Evolutionary conservation across 2,113 vertebrate species (phyloP), one percentile per base, ranked within the genome.

Genomic region (Xyliphius kryptos): DNA sequence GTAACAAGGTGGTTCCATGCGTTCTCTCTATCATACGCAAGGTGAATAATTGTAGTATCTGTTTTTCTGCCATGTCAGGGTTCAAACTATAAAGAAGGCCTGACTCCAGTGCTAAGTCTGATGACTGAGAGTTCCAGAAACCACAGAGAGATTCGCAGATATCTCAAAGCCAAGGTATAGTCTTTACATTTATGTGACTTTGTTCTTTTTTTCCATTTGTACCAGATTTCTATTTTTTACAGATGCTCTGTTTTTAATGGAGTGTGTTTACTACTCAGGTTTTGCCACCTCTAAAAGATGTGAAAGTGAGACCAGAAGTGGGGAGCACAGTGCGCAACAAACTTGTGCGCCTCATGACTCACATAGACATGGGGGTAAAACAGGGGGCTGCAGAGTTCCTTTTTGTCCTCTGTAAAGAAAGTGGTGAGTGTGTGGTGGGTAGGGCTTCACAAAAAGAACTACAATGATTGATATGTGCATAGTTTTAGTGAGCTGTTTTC

Each of bases 391-490:
- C 92, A 49, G 96, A 98, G 81, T 97, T 98, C 70, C 89, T 98
- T 55, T 97, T 97, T 36, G 96, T 98, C 44, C 92, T 98, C 67
- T 98, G 96, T 80, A 98, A 98, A 82, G 96, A 98, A 72, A 92
- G 91, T 77, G 95, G 96, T 98, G 85, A 81, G 80, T 50, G 38
- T n/a, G n/a, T n/a, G n/a, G n/a, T n/a, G n/a, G n/a, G n/a, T n/a
- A n/a, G n/a, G n/a, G n/a, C n/a, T n/a, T n/a, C n/a, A n/a, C n/a
- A n/a, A n/a, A n/a, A n/a, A n/a, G n/a, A n/a, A n/a, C n/a, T n/a
- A n/a, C n/a, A n/a, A n/a, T n/a, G n/a, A n/a, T n/a, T n/a, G n/a
- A n/a, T n/a, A n/a, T n/a, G n/a, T n/a, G n/a, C n/a, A n/a, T n/a
- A n/a, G n/a, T n/a, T n/a, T n/a, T n/a, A n/a, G n/a, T n/a, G n/a